Conservation (phyloP, 1,140 invertebrate species). For the Apis cerana region DNA sequence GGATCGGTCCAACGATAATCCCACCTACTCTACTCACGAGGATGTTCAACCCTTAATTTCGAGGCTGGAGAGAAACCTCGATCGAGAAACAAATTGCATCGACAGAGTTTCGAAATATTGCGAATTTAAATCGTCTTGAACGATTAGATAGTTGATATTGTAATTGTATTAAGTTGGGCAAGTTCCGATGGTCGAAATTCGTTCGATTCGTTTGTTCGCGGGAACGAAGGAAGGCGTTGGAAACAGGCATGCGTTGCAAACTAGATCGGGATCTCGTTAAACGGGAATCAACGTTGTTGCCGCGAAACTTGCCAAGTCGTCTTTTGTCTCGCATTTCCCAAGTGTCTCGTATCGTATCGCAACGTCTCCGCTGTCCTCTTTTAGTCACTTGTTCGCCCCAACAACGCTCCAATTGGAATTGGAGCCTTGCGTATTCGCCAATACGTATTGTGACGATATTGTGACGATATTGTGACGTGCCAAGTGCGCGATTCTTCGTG, state of each 20-base stretch:
- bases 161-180: no score
- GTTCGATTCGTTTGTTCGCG: background rate
- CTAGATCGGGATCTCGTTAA: constrained; percentile 42
- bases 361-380: constrained; percentile 20
- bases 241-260: background rate
- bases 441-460: no score
- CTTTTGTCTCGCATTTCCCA: constrained; percentile 39
- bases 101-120: no score
- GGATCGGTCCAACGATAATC: constrained; percentile 18
- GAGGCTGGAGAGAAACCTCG: background rate
- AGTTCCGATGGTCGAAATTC: no score
- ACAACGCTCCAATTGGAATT: no score
- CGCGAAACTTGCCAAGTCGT: constrained; percentile 38
- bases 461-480: no score
- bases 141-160: no score
- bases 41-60: constrained; percentile 38
- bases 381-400: constrained; percentile 1
- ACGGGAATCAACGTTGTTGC: constrained; percentile 35
- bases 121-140: no score
- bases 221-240: background rate
- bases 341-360: constrained; percentile 19
- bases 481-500: no score
- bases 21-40: no score
- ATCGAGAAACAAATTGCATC: constrained; percentile 5
- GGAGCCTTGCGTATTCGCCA: no score